These are phyloP conservation scores for Hylaea fasciaria DNA, from an alignment of 2,888 invertebrate genomes.

Conservation along the genomic window DNA sequence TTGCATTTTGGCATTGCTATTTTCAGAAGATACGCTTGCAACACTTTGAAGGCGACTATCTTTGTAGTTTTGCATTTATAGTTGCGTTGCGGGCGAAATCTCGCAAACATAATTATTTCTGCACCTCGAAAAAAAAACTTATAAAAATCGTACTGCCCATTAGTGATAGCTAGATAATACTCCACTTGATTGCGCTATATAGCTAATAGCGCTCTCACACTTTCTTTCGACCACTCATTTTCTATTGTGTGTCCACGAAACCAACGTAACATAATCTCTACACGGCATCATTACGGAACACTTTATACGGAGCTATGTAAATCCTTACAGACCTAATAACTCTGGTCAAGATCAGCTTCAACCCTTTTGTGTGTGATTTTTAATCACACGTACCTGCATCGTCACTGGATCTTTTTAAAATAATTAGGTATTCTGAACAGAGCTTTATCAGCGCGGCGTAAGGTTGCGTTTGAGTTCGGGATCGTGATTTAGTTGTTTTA, in stretches of 20 bases:
- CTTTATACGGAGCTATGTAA: slow-evolving; percentile 23
- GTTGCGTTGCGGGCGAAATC: no score
- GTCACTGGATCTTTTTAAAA: slow-evolving; percentile 48
- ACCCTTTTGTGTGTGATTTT: slow-evolving; percentile 57
- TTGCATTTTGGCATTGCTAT: no score
- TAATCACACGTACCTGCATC: slow-evolving; percentile 57
- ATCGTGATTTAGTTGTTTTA: slow-evolving; percentile 37
- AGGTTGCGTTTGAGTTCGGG: slow-evolving; percentile 2
- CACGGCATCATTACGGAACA: slow-evolving; percentile 10
- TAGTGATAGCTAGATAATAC: slow-evolving; percentile 31
- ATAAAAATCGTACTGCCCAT: slow-evolving; percentile 23
- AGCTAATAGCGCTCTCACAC: slow-evolving; percentile 48
- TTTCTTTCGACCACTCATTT: slow-evolving; percentile 45
- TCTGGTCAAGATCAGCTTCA: slow-evolving; percentile 37
- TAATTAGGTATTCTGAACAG: slow-evolving; percentile 7
- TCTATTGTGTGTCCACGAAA: slow-evolving; percentile 45
- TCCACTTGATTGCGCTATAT: slow-evolving; percentile 39
- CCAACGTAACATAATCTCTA: slow-evolving; percentile 33
- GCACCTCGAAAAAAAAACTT: slow-evolving; percentile 25
- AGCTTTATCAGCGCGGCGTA: slow-evolving; percentile 2
- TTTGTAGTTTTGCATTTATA: no score
- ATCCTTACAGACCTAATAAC: slow-evolving; percentile 41
- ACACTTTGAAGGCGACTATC: no score
- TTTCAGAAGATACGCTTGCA: no score
- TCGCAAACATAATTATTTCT: slow-evolving; percentile 4